phyloP scores from a whole-genome alignment of 2,113 vertebrate genomes.

The Mobula birostris region DNA sequence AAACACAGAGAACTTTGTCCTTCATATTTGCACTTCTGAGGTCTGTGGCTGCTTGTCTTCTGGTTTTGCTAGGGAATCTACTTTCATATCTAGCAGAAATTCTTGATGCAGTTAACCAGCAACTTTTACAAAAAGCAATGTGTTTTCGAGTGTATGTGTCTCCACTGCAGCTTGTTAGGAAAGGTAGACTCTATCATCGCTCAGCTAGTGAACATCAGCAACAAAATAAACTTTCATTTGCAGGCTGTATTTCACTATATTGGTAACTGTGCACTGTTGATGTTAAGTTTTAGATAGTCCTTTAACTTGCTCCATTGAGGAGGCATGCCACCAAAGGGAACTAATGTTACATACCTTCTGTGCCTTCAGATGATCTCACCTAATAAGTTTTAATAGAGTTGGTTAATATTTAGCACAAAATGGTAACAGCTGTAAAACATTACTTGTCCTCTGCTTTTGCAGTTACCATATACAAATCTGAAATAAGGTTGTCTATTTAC shows the following conservation, averaged over 20 bases:
- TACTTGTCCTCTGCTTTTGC: background rate
- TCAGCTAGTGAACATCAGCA: background rate
- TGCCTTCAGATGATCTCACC: slow-evolving; percentile 23
- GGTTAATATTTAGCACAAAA: slow-evolving; percentile 32
- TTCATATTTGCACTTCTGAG: background rate
- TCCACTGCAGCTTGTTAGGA: background rate
- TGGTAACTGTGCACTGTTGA: background rate
- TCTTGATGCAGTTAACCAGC: background rate
- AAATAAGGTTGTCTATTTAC: background rate
- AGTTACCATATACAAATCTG: background rate
- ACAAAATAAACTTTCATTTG: background rate
- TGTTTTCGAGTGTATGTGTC: background rate
- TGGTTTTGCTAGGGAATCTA: background rate
- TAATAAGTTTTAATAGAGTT: background rate
- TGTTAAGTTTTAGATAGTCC: background rate
- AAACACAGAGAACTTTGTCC: background rate
- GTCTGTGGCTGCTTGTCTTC: background rate
- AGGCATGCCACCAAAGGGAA: background rate
- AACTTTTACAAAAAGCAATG: background rate
- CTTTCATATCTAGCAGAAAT: background rate
- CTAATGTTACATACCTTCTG: slow-evolving; percentile 14
- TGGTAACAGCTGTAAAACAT: background rate
- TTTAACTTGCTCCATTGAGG: background rate
- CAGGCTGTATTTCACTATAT: background rate
- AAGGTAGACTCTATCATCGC: background rate